A percentile compares a stretch with the other conserved stretches of the same genome.
Evolutionary conservation across 2,888 invertebrate genomes (phyloP).

Genomic region (Frankliniella fusca): DNA sequence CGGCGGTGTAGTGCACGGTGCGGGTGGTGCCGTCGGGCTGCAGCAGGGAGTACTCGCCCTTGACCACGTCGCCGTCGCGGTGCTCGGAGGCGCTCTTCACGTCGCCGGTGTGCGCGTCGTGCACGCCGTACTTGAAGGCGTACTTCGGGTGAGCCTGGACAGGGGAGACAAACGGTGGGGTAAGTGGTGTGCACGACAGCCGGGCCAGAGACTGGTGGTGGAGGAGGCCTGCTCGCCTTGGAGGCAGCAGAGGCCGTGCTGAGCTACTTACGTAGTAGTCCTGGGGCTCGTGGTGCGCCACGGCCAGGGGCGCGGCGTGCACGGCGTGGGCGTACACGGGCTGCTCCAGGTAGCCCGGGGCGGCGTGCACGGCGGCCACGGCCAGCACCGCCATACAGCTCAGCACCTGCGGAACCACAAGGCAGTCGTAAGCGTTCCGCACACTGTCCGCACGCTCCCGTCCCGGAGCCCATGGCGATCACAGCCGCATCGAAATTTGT

Average conservation of each 20-base stretch:
- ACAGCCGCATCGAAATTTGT: background rate
- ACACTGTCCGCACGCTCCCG: background rate
- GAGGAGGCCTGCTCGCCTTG: too few relatives aligned
- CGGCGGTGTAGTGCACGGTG: slow-evolving; percentile 69
- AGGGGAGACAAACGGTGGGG: background rate
- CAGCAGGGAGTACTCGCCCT: slow-evolving; percentile 53
- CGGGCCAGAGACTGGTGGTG: too few relatives aligned
- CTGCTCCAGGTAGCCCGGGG: slow-evolving; percentile 21
- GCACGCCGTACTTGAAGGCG: slow-evolving; percentile 68
- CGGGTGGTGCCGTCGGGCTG: slow-evolving; percentile 71
- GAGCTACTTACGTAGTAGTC: background rate
- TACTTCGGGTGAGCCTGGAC: slow-evolving; percentile 49
- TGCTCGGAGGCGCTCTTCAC: slow-evolving; percentile 68
- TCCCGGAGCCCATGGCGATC: too few relatives aligned
- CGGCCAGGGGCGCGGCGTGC: slow-evolving; percentile 24
- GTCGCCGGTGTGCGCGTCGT: slow-evolving; percentile 69
- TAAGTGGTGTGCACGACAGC: background rate
- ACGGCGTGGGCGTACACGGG: slow-evolving; percentile 16
- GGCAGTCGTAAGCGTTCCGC: background rate
- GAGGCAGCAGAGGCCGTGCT: too few relatives aligned
- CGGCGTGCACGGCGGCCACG: background rate
- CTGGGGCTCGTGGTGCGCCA: slow-evolving; percentile 21
- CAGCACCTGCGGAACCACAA: background rate
- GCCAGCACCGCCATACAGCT: slow-evolving; percentile 12
- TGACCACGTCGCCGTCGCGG: slow-evolving; percentile 66